These are phyloP conservation scores for Glossophaga mutica DNA, from an alignment of 2,797 vertebrate genomes.

Conservation along the genomic window DNA sequence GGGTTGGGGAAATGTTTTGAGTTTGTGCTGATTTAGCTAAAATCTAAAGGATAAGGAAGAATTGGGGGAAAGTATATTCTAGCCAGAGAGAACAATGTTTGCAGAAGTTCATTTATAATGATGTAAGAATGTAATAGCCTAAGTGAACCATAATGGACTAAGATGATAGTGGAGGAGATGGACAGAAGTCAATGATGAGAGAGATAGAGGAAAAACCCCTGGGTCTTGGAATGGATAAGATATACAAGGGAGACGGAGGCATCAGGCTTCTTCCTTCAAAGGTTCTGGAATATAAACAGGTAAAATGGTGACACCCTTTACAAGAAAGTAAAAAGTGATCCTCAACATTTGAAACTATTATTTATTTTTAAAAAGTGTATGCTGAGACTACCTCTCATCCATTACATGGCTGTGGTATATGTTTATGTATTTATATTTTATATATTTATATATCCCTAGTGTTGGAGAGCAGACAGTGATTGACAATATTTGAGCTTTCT, in stretches of 20 bases:
- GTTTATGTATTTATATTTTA: no score
- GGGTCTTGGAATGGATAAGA: background rate
- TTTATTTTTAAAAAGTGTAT: background rate
- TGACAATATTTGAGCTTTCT: background rate
- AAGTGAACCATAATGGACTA: background rate
- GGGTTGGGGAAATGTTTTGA: background rate
- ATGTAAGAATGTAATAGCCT: background rate
- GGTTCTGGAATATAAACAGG: background rate
- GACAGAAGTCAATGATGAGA: background rate
- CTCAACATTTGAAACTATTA: background rate
- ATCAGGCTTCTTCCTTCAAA: background rate
- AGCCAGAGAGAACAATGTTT: background rate
- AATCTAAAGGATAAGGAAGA: background rate
- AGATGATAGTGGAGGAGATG: background rate
- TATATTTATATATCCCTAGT: background rate
- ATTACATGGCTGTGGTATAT: background rate
- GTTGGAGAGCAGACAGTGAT: background rate
- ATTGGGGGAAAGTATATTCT: background rate
- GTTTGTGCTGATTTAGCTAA: background rate
- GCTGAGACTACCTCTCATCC: background rate
- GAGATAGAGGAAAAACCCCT: background rate
- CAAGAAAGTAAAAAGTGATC: background rate
- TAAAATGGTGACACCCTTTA: background rate
- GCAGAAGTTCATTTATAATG: background rate
- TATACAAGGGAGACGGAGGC: background rate